phyloP scores from a whole-genome alignment of 1,140 invertebrate species.

The Nasonia vitripennis region DNA sequence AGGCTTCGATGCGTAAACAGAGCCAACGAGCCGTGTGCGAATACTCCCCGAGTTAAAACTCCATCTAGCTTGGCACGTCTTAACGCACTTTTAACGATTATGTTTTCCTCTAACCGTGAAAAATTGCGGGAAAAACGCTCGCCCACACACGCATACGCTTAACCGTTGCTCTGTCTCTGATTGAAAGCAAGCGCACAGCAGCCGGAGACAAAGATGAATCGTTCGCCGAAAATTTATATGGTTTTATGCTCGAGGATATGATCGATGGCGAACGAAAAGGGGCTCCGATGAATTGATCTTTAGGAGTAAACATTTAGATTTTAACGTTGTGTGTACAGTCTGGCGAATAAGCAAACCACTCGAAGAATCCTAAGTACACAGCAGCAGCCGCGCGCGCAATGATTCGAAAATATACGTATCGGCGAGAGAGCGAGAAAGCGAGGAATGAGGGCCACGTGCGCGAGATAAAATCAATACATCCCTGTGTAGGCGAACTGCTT shows the following conservation, averaged over 20 bases:
- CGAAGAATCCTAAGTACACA: not conserved
- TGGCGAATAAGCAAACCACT: not conserved
- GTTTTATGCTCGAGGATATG: not conserved
- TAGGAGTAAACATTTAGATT: not conserved
- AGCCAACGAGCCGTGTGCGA: not conserved
- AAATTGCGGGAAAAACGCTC: not conserved
- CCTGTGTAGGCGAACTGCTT: not conserved
- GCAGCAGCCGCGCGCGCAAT: not conserved
- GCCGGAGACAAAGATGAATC: not conserved
- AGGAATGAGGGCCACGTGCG: not conserved
- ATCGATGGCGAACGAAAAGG: not conserved
- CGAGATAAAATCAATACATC: constrained; percentile 4
- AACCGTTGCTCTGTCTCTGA: not conserved
- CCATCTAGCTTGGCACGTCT: not conserved
- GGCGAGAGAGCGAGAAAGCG: not conserved
- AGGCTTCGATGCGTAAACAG: not conserved
- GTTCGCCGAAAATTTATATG: not conserved
- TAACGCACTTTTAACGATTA: not conserved
- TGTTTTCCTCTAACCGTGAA: not conserved
- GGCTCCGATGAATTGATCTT: not conserved
- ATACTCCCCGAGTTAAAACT: not conserved
- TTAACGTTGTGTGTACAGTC: not conserved
- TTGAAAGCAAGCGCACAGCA: not conserved
- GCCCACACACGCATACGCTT: not conserved
- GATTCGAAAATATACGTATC: not conserved